Evolutionary conservation across 2,113 vertebrate genomes (phyloP), one percentile per base, ranked within the genome.

Genomic region (Halcyon senegalensis): DNA sequence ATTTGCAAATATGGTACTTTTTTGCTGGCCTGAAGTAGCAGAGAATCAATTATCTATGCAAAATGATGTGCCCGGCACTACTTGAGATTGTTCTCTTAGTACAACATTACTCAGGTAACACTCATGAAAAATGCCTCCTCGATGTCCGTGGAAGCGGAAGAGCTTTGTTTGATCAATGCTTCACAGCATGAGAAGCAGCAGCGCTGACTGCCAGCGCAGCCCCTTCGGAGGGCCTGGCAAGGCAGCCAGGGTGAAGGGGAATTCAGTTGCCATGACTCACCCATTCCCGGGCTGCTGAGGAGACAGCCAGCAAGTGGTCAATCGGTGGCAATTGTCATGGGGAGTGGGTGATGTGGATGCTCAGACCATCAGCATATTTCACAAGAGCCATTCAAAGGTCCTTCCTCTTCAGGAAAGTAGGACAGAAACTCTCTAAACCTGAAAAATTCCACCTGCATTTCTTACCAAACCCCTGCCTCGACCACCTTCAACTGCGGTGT

Each of bases 261-360:
- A 88, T 90, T 88, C 82, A 72, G 59, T 75, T 74, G 84, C 88
- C 76, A 19, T 94, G 90, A 95, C 76, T 94, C 95, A 95, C 12
- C 86, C 90, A n/a, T 93, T 89, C 90, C 88, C 48, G 60, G 66
- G 75, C 79, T 35, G 83, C 64, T 70, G 53, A 1, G 1, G 53
- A 86, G 93, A 75, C 58, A 84, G 83, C 60, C 88, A 75, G 72
- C 92, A 88, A 93, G 89, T 84, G 90, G 89, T 84, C 96, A 41
- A 90, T 94, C 5, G 66, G 53, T 33, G 91, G 58, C 94, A 84
- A 93, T 95, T 97, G 96, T 95, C 94, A 93, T 96, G 92, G 95
- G 90, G 64, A 87, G 64, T 0, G 41, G 87, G 37, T 72, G 83
- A 87, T 83, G 78, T 16, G 70, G 62, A 56, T 96, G 67, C 69